These are phyloP conservation scores for Pocota personata DNA, from an alignment of 2,888 invertebrate genomes.

Conservation along the genomic window DNA sequence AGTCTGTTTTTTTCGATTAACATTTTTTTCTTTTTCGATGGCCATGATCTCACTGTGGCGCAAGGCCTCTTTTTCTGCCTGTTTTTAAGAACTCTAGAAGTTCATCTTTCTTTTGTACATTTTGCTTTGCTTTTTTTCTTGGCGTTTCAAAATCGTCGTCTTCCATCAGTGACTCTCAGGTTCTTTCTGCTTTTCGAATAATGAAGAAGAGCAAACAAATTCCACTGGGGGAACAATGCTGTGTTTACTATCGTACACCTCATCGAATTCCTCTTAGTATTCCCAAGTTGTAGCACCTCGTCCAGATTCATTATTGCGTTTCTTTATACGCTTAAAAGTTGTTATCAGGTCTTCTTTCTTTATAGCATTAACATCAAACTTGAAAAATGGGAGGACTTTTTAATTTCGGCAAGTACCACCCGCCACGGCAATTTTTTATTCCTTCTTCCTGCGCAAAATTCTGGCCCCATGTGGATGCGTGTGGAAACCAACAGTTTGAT, in stretches of 20 bases:
- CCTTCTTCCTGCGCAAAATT: background rate
- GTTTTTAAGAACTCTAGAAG: too few species aligned
- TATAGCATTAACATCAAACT: background rate
- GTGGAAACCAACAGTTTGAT: background rate
- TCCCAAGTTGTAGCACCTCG: background rate
- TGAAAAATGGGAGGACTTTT: background rate
- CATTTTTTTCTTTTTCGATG: too few species aligned
- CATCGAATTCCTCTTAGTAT: background rate
- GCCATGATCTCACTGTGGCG: too few species aligned
- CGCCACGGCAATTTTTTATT: background rate
- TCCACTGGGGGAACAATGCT: background rate
- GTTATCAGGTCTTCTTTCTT: background rate
- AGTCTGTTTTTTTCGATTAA: background rate
- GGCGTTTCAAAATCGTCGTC: background rate
- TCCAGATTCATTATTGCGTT: background rate
- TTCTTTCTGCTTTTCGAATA: background rate
- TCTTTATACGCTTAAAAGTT: background rate
- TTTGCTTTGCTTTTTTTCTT: too few species aligned
- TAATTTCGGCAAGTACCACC: background rate
- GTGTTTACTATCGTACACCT: background rate
- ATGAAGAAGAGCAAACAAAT: background rate
- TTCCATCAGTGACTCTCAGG: background rate
- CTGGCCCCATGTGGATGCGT: background rate
- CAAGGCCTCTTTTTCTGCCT: background rate
- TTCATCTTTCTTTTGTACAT: too few species aligned